A percentile compares a stretch with the other conserved stretches of the same genome.
phyloP scores from a whole-genome alignment of 2,113 vertebrate species.

The Psilopsiagon aymara region DNA sequence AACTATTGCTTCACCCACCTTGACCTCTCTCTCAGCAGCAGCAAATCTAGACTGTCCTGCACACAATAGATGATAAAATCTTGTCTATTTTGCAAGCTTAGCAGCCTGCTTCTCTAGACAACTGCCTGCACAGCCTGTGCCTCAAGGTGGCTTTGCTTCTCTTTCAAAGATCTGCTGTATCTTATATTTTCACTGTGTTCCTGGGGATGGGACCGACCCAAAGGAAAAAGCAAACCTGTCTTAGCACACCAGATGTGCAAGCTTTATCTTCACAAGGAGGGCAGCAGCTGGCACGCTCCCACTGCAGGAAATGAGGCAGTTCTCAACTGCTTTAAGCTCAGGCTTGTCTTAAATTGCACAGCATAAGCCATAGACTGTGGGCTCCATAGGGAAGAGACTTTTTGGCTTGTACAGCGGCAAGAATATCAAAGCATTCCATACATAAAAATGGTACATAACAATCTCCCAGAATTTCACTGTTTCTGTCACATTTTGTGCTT shows the following conservation, averaged over 20 bases:
- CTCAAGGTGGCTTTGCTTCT: not conserved
- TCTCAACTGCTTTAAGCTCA: not conserved
- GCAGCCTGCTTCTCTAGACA: not conserved
- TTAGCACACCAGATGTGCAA: not conserved
- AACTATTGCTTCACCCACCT: not conserved
- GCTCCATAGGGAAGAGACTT: not conserved
- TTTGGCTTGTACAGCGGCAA: not conserved
- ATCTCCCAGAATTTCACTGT: not conserved
- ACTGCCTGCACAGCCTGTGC: not conserved
- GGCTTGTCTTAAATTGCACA: not conserved
- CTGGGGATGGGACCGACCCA: not conserved
- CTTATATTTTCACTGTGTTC: not conserved
- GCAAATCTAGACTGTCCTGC: not conserved
- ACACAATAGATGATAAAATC: not conserved
- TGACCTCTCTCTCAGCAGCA: not conserved
- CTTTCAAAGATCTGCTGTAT: not conserved
- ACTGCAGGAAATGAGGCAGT: not conserved
- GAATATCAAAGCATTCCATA: conserved; percentile 13
- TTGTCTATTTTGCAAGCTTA: not conserved
- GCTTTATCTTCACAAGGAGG: not conserved
- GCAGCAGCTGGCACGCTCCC: not conserved
- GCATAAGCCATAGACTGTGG: not conserved
- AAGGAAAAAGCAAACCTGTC: not conserved
- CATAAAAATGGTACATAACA: conserved; percentile 40
- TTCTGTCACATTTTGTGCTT: not conserved